Percentiles rank a stretch among this genome's conserved stretches.
phyloP scores from a whole-genome alignment of 2,797 vertebrate genomes.

The Heteromormyrus szaboi region DNA sequence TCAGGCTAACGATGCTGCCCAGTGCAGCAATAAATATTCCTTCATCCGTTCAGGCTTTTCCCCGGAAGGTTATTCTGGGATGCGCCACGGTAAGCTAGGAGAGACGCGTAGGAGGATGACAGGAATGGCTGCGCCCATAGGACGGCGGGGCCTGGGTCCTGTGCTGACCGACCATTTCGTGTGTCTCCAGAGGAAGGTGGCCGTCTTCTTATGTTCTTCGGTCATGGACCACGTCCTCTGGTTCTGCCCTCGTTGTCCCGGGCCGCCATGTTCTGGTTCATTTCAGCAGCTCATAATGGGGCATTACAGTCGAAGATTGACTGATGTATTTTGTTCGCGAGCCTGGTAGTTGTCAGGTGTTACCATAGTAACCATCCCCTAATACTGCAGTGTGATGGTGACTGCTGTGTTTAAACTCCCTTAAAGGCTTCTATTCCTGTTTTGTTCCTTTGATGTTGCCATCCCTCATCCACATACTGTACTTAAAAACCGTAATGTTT shows the following conservation, averaged over 20 bases:
- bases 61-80: background rate
- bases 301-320: background rate
- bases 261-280: background rate
- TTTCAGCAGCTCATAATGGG: background rate
- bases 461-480: background rate
- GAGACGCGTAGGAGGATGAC: background rate
- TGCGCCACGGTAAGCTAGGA: background rate
- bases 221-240: background rate
- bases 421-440: background rate
- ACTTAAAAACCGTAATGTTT: background rate
- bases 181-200: background rate
- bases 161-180: background rate
- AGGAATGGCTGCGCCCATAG: background rate
- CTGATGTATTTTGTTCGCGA: background rate
- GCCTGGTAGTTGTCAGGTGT: background rate
- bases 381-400: background rate
- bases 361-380: slow-evolving; percentile 4
- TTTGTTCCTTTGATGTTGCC: background rate
- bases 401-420: background rate
- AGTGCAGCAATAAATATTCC: background rate
- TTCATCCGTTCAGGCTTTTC: background rate
- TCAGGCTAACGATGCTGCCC: background rate
- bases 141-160: background rate
- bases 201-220: background rate
- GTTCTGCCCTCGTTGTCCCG: background rate